Conservation (phyloP, 2,888 invertebrate species). For the Brenthis hecate region DNA sequence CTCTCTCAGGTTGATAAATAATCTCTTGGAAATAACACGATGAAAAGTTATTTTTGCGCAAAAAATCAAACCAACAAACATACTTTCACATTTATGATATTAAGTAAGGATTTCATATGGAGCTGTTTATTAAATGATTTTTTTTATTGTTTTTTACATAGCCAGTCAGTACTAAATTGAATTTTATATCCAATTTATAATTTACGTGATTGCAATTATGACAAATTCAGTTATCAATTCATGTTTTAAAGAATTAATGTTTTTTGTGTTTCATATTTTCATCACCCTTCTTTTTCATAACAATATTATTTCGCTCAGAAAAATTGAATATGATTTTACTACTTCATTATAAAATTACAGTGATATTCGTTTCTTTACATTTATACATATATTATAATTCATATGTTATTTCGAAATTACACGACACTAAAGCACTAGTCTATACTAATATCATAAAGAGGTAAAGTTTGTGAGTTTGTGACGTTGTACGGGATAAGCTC, state of each 20-base stretch:
- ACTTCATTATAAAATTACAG: not conserved
- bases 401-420: too few relatives aligned
- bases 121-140: constrained; percentile 25
- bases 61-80: too few relatives aligned
- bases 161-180: constrained; percentile 30
- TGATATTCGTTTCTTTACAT: not conserved
- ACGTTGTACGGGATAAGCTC: too few relatives aligned
- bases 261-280: not conserved
- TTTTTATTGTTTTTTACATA: constrained; percentile 37
- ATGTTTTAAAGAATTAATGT: constrained; percentile 12
- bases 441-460: too few relatives aligned
- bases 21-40: too few relatives aligned
- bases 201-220: constrained; percentile 40
- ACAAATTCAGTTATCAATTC: constrained; percentile 33
- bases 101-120: constrained; percentile 14
- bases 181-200: constrained; percentile 32
- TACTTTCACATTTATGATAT: not conserved
- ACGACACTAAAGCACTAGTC: not conserved
- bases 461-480: too few relatives aligned
- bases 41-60: too few relatives aligned
- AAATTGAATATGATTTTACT: not conserved
- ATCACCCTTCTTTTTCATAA: not conserved
- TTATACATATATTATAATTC: too few relatives aligned
- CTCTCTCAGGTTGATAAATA: too few relatives aligned
- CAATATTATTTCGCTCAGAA: not conserved